Percentiles rank a stretch among this genome's conserved stretches.
Evolutionary conservation across 2,888 invertebrate species (phyloP).

Genomic region (Archips xylosteana): DNA sequence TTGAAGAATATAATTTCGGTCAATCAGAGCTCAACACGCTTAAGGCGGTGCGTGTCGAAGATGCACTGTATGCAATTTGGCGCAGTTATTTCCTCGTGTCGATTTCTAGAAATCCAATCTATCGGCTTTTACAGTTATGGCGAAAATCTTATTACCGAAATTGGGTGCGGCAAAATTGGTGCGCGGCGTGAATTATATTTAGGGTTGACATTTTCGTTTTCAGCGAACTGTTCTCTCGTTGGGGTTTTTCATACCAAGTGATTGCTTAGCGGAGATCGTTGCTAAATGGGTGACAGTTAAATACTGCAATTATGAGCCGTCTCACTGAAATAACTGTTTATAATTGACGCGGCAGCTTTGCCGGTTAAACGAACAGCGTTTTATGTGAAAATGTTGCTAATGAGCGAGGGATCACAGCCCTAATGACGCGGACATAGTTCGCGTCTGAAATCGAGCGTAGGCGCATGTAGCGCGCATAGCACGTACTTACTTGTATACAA

Average conservation of each 20-base stretch:
- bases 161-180: constrained; percentile 18
- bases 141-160: constrained; percentile 36
- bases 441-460: constrained; percentile 55
- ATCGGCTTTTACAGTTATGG: constrained; percentile 39
- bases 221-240: constrained; percentile 18
- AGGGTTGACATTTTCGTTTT: constrained; percentile 34
- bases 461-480: constrained; percentile 42
- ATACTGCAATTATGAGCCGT: constrained; percentile 75
- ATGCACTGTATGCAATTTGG: constrained; percentile 40
- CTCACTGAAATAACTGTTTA: constrained; percentile 79
- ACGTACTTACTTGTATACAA: constrained; percentile 19
- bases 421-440: constrained; percentile 74
- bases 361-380: constrained; percentile 72
- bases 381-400: constrained; percentile 81
- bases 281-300: constrained; percentile 76
- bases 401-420: constrained; percentile 71
- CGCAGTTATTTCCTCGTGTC: constrained; percentile 38
- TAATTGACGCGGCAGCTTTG: constrained; percentile 74
- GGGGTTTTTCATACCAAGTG: constrained; percentile 34
- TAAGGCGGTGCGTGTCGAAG: constrained; percentile 42
- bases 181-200: not conserved
- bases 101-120: constrained; percentile 42
- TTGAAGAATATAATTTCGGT: constrained; percentile 39
- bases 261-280: constrained; percentile 61
- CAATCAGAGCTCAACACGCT: constrained; percentile 40